These are phyloP conservation scores for Pyralis farinalis DNA, from an alignment of 2,888 invertebrate genomes.

Conservation along the genomic window DNA sequence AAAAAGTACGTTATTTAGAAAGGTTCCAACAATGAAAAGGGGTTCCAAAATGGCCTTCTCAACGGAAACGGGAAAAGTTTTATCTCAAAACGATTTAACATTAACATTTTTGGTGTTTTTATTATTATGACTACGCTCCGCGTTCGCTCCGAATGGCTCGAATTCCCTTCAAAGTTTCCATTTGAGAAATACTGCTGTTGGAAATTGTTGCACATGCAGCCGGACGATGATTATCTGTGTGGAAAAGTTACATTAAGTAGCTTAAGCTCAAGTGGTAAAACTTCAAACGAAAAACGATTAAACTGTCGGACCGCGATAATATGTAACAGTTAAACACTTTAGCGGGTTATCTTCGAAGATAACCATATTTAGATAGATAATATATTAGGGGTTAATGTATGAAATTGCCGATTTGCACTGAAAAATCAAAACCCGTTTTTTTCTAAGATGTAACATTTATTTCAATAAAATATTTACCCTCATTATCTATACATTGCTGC, in stretches of 20 bases:
- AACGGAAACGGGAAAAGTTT: slow-evolving; percentile 29
- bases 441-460: too few species aligned
- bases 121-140: slow-evolving; percentile 29
- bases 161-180: background rate
- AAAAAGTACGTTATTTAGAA: slow-evolving; percentile 15
- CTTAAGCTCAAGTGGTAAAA: too few species aligned
- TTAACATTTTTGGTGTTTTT: slow-evolving; percentile 41
- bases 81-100: slow-evolving; percentile 31
- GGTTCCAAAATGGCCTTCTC: slow-evolving; percentile 40
- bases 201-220: slow-evolving; percentile 5
- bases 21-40: slow-evolving; percentile 33
- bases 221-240: slow-evolving; percentile 11
- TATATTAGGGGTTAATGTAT: too few species aligned
- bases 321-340: too few species aligned
- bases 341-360: too few species aligned
- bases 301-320: too few species aligned
- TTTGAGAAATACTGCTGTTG: slow-evolving; percentile 9
- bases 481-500: too few species aligned
- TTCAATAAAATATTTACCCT: too few species aligned
- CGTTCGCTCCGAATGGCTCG: background rate
- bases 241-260: background rate
- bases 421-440: too few species aligned
- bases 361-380: too few species aligned
- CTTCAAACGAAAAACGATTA: too few species aligned
- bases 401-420: too few species aligned